Evolutionary conservation across 2,113 vertebrate species (phyloP).

Genomic region (Chrysemys picta): DNA sequence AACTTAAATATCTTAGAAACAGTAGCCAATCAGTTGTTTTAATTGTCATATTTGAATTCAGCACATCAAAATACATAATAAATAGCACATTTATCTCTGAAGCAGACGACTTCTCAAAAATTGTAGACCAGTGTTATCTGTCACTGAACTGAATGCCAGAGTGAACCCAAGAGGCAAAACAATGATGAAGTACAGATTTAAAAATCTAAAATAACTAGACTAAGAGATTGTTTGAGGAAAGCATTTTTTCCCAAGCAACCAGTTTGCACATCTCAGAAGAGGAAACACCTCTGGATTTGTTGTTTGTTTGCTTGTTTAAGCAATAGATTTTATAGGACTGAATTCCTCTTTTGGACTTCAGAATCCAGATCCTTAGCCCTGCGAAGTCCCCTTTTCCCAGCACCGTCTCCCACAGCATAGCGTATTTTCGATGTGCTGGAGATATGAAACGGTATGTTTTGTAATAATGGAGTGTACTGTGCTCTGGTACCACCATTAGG

Average conservation of each 20-base stretch:
- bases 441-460: background rate
- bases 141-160: too few species aligned
- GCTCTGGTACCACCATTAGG: background rate
- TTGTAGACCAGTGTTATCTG: too few species aligned
- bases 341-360: background rate
- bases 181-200: background rate
- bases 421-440: background rate
- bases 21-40: too few species aligned
- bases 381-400: background rate
- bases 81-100: too few species aligned
- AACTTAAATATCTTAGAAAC: too few species aligned
- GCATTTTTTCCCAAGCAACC: background rate
- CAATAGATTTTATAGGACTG: background rate
- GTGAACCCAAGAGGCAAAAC: too few species aligned
- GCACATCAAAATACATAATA: too few species aligned
- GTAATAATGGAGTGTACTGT: background rate
- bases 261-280: background rate
- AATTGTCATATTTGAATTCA: too few species aligned
- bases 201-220: background rate
- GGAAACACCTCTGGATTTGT: background rate
- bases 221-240: background rate
- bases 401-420: background rate
- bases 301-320: background rate
- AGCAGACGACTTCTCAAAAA: too few species aligned
- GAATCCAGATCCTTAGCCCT: background rate